Conservation (phyloP, 1,140 invertebrate species). For the Aleiodes sp. region DNA sequence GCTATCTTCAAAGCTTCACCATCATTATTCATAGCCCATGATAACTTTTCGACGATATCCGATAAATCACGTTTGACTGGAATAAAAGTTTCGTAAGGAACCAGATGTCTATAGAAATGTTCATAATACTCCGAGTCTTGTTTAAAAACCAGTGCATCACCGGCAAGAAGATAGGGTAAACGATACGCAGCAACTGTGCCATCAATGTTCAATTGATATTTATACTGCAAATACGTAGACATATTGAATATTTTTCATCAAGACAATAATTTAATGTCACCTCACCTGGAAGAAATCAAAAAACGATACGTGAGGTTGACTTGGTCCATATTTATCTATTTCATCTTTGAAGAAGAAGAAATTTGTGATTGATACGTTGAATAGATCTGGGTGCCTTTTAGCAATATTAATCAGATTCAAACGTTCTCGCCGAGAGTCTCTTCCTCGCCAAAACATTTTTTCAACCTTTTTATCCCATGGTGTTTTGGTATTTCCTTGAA, state of each 20-base stretch:
- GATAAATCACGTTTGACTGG: conserved; percentile 83
- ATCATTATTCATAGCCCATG: conserved; percentile 85
- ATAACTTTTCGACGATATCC: conserved; percentile 81
- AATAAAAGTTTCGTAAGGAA: conserved; percentile 84
- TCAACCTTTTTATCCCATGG: conserved; percentile 80
- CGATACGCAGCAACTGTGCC: conserved; percentile 96
- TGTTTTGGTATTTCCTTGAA: conserved; percentile 80
- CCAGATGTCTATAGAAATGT: conserved; percentile 87
- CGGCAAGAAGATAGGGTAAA: conserved; percentile 89
- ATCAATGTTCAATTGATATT: conserved; percentile 95
- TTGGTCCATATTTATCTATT: conserved; percentile 86
- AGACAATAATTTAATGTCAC: conserved; percentile 32
- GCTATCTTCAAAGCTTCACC: conserved; percentile 76
- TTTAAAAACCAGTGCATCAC: conserved; percentile 89
- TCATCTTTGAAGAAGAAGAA: conserved; percentile 95
- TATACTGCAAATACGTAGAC: conserved; percentile 79
- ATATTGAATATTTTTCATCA: too few species aligned
- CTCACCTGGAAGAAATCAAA: conserved; percentile 95
- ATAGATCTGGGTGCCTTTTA: conserved; percentile 78
- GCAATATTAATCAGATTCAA: conserved; percentile 86
- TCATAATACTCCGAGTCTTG: conserved; percentile 94
- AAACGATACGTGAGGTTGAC: conserved; percentile 85
- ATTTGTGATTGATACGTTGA: conserved; percentile 94
- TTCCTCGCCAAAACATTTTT: conserved; percentile 90
- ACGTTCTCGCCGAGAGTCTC: conserved; percentile 86